These are phyloP conservation scores for Myiozetetes cayanensis DNA, from an alignment of 2,113 vertebrate genomes.

Conservation along the genomic window DNA sequence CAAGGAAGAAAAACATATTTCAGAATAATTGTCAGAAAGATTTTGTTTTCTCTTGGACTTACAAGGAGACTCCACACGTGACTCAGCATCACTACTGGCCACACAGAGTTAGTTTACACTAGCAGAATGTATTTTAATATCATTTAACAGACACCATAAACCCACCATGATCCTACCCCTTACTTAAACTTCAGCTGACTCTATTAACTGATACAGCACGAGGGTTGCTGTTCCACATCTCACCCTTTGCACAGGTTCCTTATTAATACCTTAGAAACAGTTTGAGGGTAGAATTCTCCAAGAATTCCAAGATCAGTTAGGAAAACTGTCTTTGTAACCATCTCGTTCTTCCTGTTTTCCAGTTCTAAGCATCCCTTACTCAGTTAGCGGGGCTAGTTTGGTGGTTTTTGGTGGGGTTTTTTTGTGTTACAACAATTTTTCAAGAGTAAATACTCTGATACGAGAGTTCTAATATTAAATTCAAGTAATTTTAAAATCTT, in stretches of 20 bases:
- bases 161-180: not conserved
- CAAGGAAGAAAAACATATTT: not conserved
- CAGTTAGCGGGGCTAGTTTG: not conserved
- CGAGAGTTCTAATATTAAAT: not conserved
- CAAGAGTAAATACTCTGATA: not conserved
- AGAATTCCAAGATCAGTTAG: not conserved
- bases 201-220: rapidly evolving
- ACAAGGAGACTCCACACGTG: not conserved
- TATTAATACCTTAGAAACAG: not conserved
- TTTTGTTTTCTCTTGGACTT: not conserved
- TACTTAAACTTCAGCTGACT: not conserved
- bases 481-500: not conserved
- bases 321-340: not conserved
- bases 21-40: not conserved
- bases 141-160: not conserved
- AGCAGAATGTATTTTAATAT: not conserved
- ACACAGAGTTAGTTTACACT: rapidly evolving
- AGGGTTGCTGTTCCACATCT: not conserved
- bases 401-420: too few species aligned
- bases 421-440: not conserved
- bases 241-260: not conserved
- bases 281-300: not conserved
- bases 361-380: not conserved
- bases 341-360: not conserved
- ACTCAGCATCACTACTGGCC: not conserved